Base-by-base conservation (phyloP, 1,140 invertebrate species). In the Bactericera cockerelli region DNA sequence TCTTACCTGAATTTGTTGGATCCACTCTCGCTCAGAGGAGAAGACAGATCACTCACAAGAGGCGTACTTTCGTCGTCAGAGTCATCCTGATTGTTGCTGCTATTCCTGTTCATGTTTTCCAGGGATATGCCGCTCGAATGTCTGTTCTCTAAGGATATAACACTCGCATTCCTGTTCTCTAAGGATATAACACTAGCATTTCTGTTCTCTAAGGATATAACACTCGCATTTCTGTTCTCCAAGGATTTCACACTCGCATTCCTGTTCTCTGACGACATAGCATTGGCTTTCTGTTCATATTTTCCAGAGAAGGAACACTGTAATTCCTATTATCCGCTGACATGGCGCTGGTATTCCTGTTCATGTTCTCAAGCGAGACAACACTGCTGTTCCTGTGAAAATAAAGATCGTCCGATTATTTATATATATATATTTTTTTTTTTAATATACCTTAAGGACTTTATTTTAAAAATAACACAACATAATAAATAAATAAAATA, bases 21-120 rank as follows among this genome's bases (percentile, higher is more conserved):
- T 19, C 42, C 22, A 19, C n/a, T 19, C n/a, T 49, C 42, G 8
- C n/a, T 19, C 4, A 66, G 60, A 1, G 74, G 73, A 0, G 73
- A 73, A 1, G 72, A 71, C 10, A 74, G 25, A 58, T 75, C 70
- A 0, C 75, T 76, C 6, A 81, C 78, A 4, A 81, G 70, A 22
- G 79, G 80, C 11, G 78, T 80, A 0, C 77, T 79, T 65, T 82
- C 80, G 63, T 80, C 79, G 63, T 81, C 79, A 65, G 55, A 57
- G 28, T 59, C 59, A 19, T 49, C 42, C 22, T 49, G 42, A 6
- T 4, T 49, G 4, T 4, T 49, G 4, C 19, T 4, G n/a, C 13
- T 31, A 31, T 31, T 31, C 28, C 55, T 54, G 16, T 10, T 24
- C 14, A 61, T 36, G 2, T 31, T 49, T 22, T 62, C 61, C 4